These are phyloP conservation scores for Oryzias woworae DNA, from an alignment of 2,113 vertebrate species.

Conservation along the genomic window DNA sequence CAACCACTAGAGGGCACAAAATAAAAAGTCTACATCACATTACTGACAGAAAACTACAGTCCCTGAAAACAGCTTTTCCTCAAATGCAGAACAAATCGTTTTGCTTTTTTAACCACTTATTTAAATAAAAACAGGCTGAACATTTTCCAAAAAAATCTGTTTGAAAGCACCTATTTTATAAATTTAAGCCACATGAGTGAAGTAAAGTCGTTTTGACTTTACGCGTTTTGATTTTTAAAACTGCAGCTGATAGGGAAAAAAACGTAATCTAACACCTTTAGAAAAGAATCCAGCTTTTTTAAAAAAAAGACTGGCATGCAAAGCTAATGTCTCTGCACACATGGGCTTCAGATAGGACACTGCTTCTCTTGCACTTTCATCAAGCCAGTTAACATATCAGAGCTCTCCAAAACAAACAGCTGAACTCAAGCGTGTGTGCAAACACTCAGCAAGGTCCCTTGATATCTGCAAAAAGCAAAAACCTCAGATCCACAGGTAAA, in stretches of 20 bases:
- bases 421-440: slow-evolving; percentile 7
- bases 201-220: background rate
- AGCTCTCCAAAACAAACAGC: slow-evolving; percentile 15
- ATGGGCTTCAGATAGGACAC: slow-evolving; percentile 29
- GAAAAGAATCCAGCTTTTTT: background rate
- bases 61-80: too few species aligned
- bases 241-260: background rate
- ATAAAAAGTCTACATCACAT: slow-evolving; percentile 17
- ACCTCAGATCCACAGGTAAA: slow-evolving; percentile 11
- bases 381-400: slow-evolving; percentile 24
- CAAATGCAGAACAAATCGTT: too few species aligned
- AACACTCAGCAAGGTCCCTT: slow-evolving; percentile 3
- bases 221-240: background rate
- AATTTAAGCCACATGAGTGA: background rate
- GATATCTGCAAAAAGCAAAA: slow-evolving; percentile 27
- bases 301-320: slow-evolving; percentile 11
- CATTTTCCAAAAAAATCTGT: too few species aligned
- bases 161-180: background rate
- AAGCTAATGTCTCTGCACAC: slow-evolving; percentile 14
- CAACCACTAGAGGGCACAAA: slow-evolving; percentile 66
- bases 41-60: background rate
- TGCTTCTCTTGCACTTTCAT: slow-evolving; percentile 23
- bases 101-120: too few species aligned
- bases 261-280: background rate
- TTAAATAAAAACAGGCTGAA: too few species aligned